These are phyloP conservation scores for Scyliorhinus canicula DNA, from an alignment of 2,797 vertebrate genomes.

Conservation along the genomic window DNA sequence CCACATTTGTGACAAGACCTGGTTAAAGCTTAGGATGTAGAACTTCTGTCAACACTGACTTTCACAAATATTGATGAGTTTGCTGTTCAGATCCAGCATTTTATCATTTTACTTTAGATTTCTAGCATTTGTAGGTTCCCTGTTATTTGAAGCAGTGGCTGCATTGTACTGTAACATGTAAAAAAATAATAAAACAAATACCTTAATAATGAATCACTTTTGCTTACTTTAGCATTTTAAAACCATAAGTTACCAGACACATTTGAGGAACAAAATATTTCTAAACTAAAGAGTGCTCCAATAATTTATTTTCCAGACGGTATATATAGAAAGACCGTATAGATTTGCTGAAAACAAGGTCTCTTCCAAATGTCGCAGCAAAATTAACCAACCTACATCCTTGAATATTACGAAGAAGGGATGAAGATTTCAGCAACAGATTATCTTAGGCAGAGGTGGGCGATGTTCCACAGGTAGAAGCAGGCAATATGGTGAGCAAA, in stretches of 20 bases:
- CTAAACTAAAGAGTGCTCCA: not conserved
- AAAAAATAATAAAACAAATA: conserved; percentile 5
- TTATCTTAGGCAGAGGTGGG: too few species aligned
- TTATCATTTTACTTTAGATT: not conserved
- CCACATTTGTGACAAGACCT: not conserved
- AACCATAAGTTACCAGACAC: not conserved
- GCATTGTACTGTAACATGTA: not conserved
- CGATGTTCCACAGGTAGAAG: too few species aligned
- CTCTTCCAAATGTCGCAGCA: not conserved
- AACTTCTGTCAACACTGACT: not conserved
- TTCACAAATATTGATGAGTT: not conserved
- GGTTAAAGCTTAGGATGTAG: not conserved
- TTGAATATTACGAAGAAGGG: not conserved
- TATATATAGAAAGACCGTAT: not conserved
- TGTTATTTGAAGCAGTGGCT: not conserved
- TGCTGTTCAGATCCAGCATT: not conserved
- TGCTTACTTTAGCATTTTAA: conserved; percentile 5
- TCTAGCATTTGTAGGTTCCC: not conserved
- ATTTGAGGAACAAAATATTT: not conserved
- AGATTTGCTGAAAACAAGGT: not conserved
- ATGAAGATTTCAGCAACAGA: too few species aligned
- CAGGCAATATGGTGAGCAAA: too few species aligned
- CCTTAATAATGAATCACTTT: not conserved
- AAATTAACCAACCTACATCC: not conserved
- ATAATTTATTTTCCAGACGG: not conserved